phyloP scores from a whole-genome alignment of 2,888 invertebrate species.

The Smittia aterrima region DNA sequence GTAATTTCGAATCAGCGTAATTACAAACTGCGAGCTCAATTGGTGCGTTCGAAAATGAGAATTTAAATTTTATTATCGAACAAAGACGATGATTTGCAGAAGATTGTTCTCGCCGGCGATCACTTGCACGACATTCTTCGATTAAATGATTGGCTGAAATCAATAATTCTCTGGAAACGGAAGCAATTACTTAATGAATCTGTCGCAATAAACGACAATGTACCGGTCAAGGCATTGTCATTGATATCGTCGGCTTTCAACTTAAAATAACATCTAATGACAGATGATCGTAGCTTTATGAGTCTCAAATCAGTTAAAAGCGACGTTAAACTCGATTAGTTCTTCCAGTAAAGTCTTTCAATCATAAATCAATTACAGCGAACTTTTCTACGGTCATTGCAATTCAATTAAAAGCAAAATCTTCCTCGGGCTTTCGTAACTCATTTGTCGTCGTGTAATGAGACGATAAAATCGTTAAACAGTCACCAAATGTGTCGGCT shows the following conservation, averaged over 20 bases:
- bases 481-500: slow-evolving; percentile 15
- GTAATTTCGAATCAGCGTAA: background rate
- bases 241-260: too few species aligned
- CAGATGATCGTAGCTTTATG: too few species aligned
- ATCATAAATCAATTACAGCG: background rate
- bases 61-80: slow-evolving; percentile 10
- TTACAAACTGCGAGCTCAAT: background rate
- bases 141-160: too few species aligned
- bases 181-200: too few species aligned
- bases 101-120: too few species aligned
- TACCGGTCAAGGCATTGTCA: too few species aligned
- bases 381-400: background rate
- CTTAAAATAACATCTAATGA: too few species aligned
- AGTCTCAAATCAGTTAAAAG: background rate
- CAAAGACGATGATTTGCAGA: background rate
- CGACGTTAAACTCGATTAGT: background rate
- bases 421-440: background rate
- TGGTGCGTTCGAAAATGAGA: background rate
- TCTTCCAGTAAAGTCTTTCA: background rate
- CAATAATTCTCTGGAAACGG: too few species aligned
- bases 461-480: background rate
- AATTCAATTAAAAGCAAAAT: background rate
- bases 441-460: slow-evolving; percentile 1
- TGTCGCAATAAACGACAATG: too few species aligned
- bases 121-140: too few species aligned